A percentile compares a stretch with the other conserved stretches of the same genome.
Conservation (phyloP, 2,888 invertebrate species). For the Philereme transversata region DNA sequence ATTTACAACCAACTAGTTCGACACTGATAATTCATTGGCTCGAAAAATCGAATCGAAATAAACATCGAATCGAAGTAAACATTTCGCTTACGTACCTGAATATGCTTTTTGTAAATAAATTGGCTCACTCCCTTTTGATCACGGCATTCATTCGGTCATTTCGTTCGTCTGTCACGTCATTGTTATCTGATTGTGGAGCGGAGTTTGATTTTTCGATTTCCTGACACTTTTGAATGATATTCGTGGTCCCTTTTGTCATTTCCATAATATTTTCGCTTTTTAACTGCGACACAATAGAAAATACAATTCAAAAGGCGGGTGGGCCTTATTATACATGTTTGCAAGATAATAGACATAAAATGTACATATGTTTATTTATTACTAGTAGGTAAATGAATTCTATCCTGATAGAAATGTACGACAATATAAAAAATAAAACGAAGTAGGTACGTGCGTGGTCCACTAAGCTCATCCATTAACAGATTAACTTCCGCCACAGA, state of each 20-base stretch:
- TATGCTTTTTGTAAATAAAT: constrained; percentile 4
- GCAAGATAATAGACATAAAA: too few relatives aligned
- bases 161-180: constrained; percentile 39
- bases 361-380: too few relatives aligned
- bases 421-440: neutral
- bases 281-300: too few relatives aligned
- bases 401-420: too few relatives aligned
- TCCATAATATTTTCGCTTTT: too few relatives aligned
- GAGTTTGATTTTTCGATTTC: constrained; percentile 78
- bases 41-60: too few relatives aligned
- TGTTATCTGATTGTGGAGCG: constrained; percentile 60
- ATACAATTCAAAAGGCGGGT: too few relatives aligned
- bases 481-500: constrained; percentile 22
- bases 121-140: constrained; percentile 12
- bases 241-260: constrained; percentile 37
- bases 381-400: too few relatives aligned
- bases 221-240: constrained; percentile 65
- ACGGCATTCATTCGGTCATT: constrained; percentile 23
- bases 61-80: too few relatives aligned
- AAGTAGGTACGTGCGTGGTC: neutral
- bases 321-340: too few relatives aligned
- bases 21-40: too few relatives aligned
- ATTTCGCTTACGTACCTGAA: neutral
- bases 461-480: constrained; percentile 22
- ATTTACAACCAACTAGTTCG: too few relatives aligned